Percentiles rank a stretch among this genome's conserved stretches.
These are phyloP conservation scores for Acestrorhynchus altus DNA, from an alignment of 2,797 vertebrate species.

Conservation along the genomic window DNA sequence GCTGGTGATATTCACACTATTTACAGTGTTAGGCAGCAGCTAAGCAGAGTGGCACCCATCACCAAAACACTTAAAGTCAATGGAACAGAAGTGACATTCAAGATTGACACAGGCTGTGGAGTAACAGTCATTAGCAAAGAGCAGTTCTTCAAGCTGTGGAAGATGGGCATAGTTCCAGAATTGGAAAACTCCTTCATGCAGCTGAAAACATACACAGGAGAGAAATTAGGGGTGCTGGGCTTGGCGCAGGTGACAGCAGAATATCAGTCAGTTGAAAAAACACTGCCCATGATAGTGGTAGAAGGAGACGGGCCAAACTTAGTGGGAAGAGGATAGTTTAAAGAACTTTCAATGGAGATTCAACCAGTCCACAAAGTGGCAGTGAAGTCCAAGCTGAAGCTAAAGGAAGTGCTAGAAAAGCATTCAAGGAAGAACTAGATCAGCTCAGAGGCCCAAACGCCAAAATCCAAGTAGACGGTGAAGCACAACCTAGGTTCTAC, in stretches of 20 bases:
- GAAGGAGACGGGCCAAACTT: slow-evolving; percentile 12
- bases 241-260: no score
- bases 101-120: slow-evolving; percentile 17
- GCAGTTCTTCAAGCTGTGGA: slow-evolving; percentile 10
- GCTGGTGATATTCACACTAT: slow-evolving; percentile 8
- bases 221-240: no score
- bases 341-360: slow-evolving; percentile 22
- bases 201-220: slow-evolving; percentile 13
- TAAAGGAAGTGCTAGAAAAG: neutral
- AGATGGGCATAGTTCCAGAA: neutral
- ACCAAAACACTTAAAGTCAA: neutral
- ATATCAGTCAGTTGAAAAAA: neutral
- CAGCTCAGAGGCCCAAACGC: no score
- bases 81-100: neutral
- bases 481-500: no score
- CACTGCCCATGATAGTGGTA: neutral
- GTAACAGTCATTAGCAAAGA: slow-evolving; percentile 23
- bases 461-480: no score
- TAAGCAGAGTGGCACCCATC: slow-evolving; percentile 14
- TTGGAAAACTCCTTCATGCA: neutral
- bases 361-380: neutral
- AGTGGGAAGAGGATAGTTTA: slow-evolving; percentile 2
- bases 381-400: neutral
- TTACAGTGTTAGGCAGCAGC: neutral
- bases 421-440: no score